These are phyloP conservation scores for Eurytoma californica DNA, from an alignment of 2,888 invertebrate genomes.

Conservation along the genomic window DNA sequence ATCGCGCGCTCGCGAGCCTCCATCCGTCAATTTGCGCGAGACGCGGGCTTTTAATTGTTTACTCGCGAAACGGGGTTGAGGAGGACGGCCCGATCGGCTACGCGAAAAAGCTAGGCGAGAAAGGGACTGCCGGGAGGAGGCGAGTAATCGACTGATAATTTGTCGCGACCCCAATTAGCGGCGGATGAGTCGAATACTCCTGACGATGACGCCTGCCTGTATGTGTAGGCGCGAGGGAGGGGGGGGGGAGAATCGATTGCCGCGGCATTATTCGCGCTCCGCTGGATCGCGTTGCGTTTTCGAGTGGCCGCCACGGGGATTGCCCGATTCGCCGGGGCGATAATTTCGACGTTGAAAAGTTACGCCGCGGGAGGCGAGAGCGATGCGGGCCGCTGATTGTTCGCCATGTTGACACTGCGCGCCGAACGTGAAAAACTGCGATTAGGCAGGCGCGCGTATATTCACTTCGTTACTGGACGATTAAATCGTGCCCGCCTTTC, in stretches of 20 bases:
- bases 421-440: not conserved
- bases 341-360: not conserved
- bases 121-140: not conserved
- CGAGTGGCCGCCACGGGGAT: too few relatives aligned
- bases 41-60: slow-evolving; percentile 36
- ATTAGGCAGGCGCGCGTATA: slow-evolving; percentile 1
- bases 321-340: not conserved
- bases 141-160: slow-evolving; percentile 33
- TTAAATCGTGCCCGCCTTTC: too few relatives aligned
- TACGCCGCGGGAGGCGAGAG: not conserved
- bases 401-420: not conserved
- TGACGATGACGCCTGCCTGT: not conserved
- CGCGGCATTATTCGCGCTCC: not conserved
- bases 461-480: not conserved
- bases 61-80: slow-evolving; percentile 14
- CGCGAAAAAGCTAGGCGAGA: not conserved
- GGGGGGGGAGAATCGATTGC: not conserved
- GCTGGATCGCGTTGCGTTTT: not conserved
- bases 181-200: slow-evolving; percentile 17
- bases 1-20: slow-evolving; percentile 15
- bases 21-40: slow-evolving; percentile 10
- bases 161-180: slow-evolving; percentile 36
- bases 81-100: not conserved
- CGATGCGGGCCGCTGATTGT: not conserved
- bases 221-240: too few relatives aligned